Percentiles rank a stretch among this genome's conserved stretches.
These are phyloP conservation scores for Triops cancriformis DNA, from an alignment of 1,140 invertebrate genomes.

Conservation along the genomic window DNA sequence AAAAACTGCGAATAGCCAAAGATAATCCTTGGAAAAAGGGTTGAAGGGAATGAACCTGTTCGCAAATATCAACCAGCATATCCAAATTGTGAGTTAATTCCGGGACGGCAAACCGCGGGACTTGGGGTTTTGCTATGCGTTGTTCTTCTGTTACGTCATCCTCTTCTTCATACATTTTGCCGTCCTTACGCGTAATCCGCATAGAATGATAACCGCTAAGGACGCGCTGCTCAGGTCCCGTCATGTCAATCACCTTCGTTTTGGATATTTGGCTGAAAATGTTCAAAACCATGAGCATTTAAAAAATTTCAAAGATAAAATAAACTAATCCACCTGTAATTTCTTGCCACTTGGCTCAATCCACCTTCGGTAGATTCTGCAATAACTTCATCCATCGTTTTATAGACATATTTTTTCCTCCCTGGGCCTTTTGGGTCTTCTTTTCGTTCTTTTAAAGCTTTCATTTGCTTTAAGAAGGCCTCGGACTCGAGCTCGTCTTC, in stretches of 20 bases:
- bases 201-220: conserved; percentile 90
- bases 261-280: conserved; percentile 43
- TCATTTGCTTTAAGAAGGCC: conserved; percentile 51
- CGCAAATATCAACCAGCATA: conserved; percentile 80
- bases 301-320: background rate
- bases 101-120: conserved; percentile 55
- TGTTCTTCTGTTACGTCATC: conserved; percentile 32
- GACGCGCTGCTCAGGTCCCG: conserved; percentile 85
- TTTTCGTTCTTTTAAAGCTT: background rate
- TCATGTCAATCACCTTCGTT: conserved; percentile 99
- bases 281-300: background rate
- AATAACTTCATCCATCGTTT: conserved; percentile 86
- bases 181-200: conserved; percentile 50
- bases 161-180: conserved; percentile 40
- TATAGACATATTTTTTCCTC: conserved; percentile 70
- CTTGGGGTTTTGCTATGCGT: conserved; percentile 26
- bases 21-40: background rate
- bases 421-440: background rate
- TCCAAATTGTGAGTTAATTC: conserved; percentile 89
- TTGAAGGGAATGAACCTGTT: conserved; percentile 57
- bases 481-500: conserved; percentile 52
- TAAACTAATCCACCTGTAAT: conserved; percentile 46
- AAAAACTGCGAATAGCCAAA: too few species aligned
- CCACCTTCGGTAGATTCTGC: conserved; percentile 52
- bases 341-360: conserved; percentile 35